Base-by-base conservation (phyloP, 2,888 invertebrate genomes). In the Phasia obesa region DNA sequence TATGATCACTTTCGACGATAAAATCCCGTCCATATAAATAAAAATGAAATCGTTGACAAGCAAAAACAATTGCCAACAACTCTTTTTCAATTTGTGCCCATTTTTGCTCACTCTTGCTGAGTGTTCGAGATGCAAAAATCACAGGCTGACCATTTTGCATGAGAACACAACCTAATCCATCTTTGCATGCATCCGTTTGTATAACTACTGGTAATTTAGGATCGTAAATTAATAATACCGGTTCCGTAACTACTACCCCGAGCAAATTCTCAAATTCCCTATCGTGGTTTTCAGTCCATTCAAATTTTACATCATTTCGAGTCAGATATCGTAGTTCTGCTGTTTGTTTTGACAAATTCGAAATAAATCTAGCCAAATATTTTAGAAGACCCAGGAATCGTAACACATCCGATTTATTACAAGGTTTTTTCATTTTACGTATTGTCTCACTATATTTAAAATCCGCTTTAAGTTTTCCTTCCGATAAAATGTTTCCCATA, bases 1-100 rank as follows among this genome's bases (percentile, higher is more conserved):
- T 90, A 70, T 90, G 88, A 84, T 90, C 81, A 57, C 79, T 84
- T 64, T 82, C 70, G 2, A 84, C 77, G 0, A 35, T 47, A n/a
- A 81, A 27, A 5, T 27, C 27, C 3, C 27, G 27, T 27, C 47
- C 47, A 49, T 21, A 49, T 21, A 49, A 1, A 21, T n/a, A 70
- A 64, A 19, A 49, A 15, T 49, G 27, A 19, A 53, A 69, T 31
- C 47, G 35, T 51, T 38, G n/a, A 42, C 67, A 73, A 3, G 77
- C 49, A 31, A 65, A 38, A 42, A 60, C 49, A 47, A 76, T 42
- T 11, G 51, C 49, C 65, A 81, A 31, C 23, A 75, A 42, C 17
- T 69, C 51, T 35, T 69, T 86, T 73, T 86, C 86, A 21, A 85
- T 84, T 27, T 78, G 53, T 2, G 85, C 53, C 79, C 74, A 80